These are phyloP conservation scores for Botia kubotai DNA, from an alignment of 2,797 vertebrate species.

Conservation along the genomic window DNA sequence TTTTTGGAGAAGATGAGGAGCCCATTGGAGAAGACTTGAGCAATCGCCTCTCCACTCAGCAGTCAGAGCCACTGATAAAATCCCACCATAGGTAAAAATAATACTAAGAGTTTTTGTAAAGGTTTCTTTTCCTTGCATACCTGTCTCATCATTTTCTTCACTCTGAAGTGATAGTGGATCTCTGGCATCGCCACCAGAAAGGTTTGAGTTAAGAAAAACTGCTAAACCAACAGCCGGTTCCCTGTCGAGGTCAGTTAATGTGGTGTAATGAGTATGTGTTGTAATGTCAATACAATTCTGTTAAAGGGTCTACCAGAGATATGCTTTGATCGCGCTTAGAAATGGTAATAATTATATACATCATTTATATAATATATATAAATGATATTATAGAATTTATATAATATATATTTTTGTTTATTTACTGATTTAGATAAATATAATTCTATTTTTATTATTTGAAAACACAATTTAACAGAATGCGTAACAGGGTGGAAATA, in stretches of 20 bases:
- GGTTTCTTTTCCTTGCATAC: neutral
- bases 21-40: slow-evolving; percentile 42
- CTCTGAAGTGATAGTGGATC: slow-evolving; percentile 37
- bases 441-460: too few species aligned
- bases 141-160: neutral
- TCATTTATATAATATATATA: too few species aligned
- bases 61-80: slow-evolving; percentile 14
- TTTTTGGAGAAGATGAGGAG: slow-evolving; percentile 62
- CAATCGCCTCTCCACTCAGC: slow-evolving; percentile 14
- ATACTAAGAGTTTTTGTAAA: neutral
- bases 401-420: too few species aligned
- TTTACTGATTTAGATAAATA: too few species aligned
- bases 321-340: too few species aligned
- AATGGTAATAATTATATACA: too few species aligned
- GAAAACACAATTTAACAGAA: too few species aligned
- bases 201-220: slow-evolving; percentile 41
- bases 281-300: too few species aligned
- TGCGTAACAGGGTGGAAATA: too few species aligned
- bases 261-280: neutral
- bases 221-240: slow-evolving; percentile 1
- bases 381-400: too few species aligned
- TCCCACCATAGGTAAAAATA: slow-evolving; percentile 57
- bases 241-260: slow-evolving; percentile 32
- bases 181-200: slow-evolving; percentile 42
- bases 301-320: too few species aligned